Evolutionary conservation across 2,888 invertebrate genomes (phyloP).

Genomic region (Dastarcus helophoroides): DNA sequence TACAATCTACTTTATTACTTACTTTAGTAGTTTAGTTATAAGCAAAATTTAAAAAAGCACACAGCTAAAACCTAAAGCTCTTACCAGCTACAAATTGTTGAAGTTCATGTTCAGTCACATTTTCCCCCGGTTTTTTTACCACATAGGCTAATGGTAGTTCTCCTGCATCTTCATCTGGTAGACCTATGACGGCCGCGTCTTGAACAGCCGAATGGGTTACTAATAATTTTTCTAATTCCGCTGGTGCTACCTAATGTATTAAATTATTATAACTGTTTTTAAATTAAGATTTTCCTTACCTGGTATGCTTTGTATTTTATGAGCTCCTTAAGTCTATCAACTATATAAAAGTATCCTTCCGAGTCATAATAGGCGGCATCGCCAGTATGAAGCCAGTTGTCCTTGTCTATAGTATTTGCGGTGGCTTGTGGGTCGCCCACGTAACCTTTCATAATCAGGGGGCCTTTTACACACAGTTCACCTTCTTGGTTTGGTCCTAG

Average conservation of each 20-base stretch:
- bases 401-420: constrained; percentile 51
- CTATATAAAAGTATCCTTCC: constrained; percentile 69
- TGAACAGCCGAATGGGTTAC: constrained; percentile 58
- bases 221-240: constrained; percentile 73
- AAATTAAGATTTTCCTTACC: constrained; percentile 35
- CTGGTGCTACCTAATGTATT: constrained; percentile 69
- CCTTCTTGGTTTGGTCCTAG: constrained; percentile 59
- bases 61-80: too few relatives aligned
- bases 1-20: too few relatives aligned
- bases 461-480: constrained; percentile 76
- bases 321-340: constrained; percentile 81
- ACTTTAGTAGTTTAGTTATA: too few relatives aligned
- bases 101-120: constrained; percentile 37
- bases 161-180: constrained; percentile 61
- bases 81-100: constrained; percentile 39
- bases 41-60: too few relatives aligned
- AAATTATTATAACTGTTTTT: constrained; percentile 4
- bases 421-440: constrained; percentile 61
- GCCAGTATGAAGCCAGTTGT: constrained; percentile 72
- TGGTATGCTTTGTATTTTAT: constrained; percentile 87
- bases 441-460: constrained; percentile 62
- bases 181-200: constrained; percentile 75
- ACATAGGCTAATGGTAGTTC: constrained; percentile 70
- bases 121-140: constrained; percentile 46
- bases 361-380: constrained; percentile 77